phyloP scores from a whole-genome alignment of 2,113 vertebrate species.

The Mesocricetus auratus region DNA sequence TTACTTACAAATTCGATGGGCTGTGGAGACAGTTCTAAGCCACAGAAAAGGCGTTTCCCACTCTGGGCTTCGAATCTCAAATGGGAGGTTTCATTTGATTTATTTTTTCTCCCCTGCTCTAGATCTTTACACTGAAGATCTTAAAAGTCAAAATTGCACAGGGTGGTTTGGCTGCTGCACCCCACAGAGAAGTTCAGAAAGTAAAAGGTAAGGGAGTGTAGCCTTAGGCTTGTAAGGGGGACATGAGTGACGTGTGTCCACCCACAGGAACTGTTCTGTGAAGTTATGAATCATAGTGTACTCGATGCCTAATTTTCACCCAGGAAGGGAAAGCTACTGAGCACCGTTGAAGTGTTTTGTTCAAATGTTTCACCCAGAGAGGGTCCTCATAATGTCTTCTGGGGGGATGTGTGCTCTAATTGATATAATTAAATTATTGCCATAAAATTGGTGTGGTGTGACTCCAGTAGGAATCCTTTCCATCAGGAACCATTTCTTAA shows the following conservation, averaged over 20 bases:
- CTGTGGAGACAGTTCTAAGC: conserved; percentile 23
- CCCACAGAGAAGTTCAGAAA: conserved; percentile 65
- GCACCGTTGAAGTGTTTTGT: conserved; percentile 65
- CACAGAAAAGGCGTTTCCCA: conserved; percentile 46
- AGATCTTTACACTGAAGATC: conserved; percentile 51
- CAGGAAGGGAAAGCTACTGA: conserved; percentile 58
- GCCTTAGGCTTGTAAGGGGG: conserved; percentile 41
- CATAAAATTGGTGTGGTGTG: conserved; percentile 1
- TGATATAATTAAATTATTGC: conserved; percentile 69
- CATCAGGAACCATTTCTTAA: conserved; percentile 61
- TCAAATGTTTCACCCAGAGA: conserved; percentile 64
- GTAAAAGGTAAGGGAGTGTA: conserved; percentile 64
- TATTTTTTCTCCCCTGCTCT: not conserved
- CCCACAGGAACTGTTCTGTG: conserved; percentile 68
- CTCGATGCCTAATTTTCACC: conserved; percentile 63
- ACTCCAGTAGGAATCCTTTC: conserved; percentile 19
- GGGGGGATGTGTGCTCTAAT: conserved; percentile 62
- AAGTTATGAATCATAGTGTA: conserved; percentile 75
- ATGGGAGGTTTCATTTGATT: conserved; percentile 35
- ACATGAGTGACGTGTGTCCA: conserved; percentile 69
- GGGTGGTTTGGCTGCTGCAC: conserved; percentile 46
- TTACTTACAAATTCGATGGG: conserved; percentile 42
- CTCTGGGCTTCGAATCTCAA: conserved; percentile 36
- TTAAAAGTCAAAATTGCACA: conserved; percentile 28
- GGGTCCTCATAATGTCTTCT: conserved; percentile 33